Conservation (phyloP, 1,140 invertebrate genomes). For the Lordiphosa stackelbergi region DNA sequence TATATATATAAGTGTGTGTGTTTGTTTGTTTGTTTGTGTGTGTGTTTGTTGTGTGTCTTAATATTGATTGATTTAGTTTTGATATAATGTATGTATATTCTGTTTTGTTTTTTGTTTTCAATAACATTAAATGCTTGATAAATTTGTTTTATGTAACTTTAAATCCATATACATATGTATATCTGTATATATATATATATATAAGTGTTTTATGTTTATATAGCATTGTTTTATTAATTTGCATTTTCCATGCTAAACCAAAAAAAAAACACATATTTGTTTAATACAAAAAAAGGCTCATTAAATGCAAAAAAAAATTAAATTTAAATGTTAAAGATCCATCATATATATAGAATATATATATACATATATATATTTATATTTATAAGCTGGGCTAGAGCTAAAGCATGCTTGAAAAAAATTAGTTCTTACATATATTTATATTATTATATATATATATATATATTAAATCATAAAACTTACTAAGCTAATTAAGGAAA, state of each 20-base stretch:
- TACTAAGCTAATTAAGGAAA: slow-evolving; percentile 67
- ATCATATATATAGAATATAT: slow-evolving; percentile 29
- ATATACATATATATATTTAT: slow-evolving; percentile 26
- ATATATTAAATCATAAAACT: slow-evolving; percentile 35
- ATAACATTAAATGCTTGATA: slow-evolving; percentile 21
- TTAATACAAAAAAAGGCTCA: slow-evolving; percentile 33
- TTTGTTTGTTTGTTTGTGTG: background rate
- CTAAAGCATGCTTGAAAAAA: slow-evolving; percentile 18
- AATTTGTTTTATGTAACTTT: slow-evolving; percentile 9
- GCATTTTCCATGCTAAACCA: slow-evolving; percentile 26
- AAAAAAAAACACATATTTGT: slow-evolving; percentile 9
- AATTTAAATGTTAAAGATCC: slow-evolving; percentile 33
- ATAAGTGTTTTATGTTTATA: slow-evolving; percentile 18
- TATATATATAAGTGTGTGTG: slow-evolving; percentile 2
- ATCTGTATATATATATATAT: slow-evolving; percentile 6
- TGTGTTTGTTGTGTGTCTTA: slow-evolving; percentile 2
- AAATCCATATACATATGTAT: slow-evolving; percentile 12
- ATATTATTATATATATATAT: background rate
- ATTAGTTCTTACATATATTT: slow-evolving; percentile 3
- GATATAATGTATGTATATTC: slow-evolving; percentile 15
- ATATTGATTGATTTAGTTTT: slow-evolving; percentile 33
- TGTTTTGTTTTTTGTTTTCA: slow-evolving; percentile 3
- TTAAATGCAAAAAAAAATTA: slow-evolving; percentile 43
- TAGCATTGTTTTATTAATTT: slow-evolving; percentile 25
- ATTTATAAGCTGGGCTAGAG: slow-evolving; percentile 18